Percentiles rank a stretch among this genome's conserved stretches.
These are phyloP conservation scores for Hoplias malabaricus DNA, from an alignment of 2,113 vertebrate species.

Conservation along the genomic window DNA sequence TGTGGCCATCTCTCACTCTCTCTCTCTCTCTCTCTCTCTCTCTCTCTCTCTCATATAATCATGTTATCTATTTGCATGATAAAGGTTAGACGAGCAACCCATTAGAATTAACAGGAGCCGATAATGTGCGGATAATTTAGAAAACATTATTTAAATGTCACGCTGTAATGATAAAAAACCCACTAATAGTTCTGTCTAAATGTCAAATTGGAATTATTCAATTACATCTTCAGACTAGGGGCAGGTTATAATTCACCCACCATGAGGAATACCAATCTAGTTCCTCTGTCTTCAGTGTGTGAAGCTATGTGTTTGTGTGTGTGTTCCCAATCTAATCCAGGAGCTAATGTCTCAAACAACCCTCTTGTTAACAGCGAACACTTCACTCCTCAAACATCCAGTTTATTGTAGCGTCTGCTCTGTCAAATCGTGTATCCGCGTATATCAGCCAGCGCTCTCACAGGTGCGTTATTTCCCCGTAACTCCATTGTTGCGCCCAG, in stretches of 20 bases:
- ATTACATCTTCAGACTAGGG: slow-evolving; percentile 63
- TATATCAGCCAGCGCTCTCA: not conserved
- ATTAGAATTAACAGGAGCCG: slow-evolving; percentile 64
- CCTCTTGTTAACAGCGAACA: slow-evolving; percentile 9
- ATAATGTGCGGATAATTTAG: slow-evolving; percentile 72
- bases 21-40: not conserved
- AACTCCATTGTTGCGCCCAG: not conserved
- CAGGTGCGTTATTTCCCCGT: not conserved
- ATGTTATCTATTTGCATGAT: slow-evolving; percentile 57
- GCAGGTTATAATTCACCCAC: slow-evolving; percentile 68
- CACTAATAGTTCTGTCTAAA: slow-evolving; percentile 74
- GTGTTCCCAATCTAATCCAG: not conserved
- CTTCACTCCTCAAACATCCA: not conserved
- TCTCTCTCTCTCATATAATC: slow-evolving; percentile 52
- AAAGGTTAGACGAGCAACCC: slow-evolving; percentile 44
- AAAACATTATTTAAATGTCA: slow-evolving; percentile 79
- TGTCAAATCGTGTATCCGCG: not conserved
- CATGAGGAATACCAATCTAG: slow-evolving; percentile 66
- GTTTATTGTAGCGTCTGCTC: not conserved
- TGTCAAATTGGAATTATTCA: slow-evolving; percentile 79
- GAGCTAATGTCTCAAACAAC: not conserved
- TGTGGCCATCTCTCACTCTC: not conserved
- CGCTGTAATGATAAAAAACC: slow-evolving; percentile 63
- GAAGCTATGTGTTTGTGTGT: not conserved
- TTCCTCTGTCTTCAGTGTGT: not conserved